Base-by-base conservation (phyloP, 2,888 invertebrate genomes). In the Odontomyia ornata region DNA sequence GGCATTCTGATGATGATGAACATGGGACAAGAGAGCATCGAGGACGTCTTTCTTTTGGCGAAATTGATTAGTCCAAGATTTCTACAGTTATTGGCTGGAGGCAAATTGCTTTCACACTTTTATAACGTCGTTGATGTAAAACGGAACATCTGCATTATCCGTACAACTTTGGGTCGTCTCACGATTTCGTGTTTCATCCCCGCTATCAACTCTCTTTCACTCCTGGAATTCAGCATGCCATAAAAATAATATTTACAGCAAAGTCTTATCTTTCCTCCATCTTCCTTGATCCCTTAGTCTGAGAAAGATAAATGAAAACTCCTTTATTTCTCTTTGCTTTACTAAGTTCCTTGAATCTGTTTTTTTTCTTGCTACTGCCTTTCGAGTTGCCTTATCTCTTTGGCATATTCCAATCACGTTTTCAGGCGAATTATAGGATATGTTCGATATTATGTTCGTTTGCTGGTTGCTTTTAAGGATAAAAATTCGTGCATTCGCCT, bases 91-190 rank as follows among this genome's bases (percentile, higher is more conserved):
- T 69, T 47, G 69, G 47, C 69, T 11, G 1, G 27, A 69, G 69
- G 69, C 69, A 23, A 69, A 69, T 69, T 69, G 69, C 69, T 47
- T 69, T 69, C 69, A 69, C 69, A 69, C 69, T 69, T 69, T 69
- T 69, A 69, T 30, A 69, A 47, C 69, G 27, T 47, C 47, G 30
- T 69, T n/a, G 47, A 15, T 69, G 69, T 69, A 69, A 69, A 69
- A 69, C 3, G 69, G 36, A 69, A 69, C 47, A 69, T 69, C 69
- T 69, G 69, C 69, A 69, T 69, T 69, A 69, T 69, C 46, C 47
- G 5, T 52, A n/a, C 18, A 13, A 18, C 52, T 52, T 13, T 15
- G 15, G n/a, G 25, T 60, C 23, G 60, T 23, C 2, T 18, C 4
- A 7, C 15, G 15, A 7, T 46, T 47, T 47, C 47, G 21, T 30